Evolutionary conservation across 2,797 vertebrate genomes (phyloP).

Genomic region (Emydoidea blandingii): DNA sequence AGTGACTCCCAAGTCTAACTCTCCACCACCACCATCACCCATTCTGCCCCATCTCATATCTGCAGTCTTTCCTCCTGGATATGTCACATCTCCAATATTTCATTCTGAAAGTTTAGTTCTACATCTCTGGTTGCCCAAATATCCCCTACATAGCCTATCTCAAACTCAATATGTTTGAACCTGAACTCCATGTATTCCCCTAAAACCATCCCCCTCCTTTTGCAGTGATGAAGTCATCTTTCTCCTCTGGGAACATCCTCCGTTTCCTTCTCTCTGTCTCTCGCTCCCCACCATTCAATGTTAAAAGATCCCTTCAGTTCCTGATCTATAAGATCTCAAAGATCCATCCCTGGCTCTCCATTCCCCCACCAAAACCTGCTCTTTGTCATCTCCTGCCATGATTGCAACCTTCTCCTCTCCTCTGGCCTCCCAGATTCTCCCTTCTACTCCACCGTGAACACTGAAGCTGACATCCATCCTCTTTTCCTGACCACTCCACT

Average conservation of each 20-base stretch:
- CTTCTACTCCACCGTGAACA: background rate
- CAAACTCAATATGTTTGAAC: background rate
- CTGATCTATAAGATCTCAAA: background rate
- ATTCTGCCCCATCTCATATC: too few species aligned
- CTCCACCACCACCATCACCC: too few species aligned
- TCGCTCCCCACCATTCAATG: background rate
- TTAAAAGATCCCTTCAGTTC: background rate
- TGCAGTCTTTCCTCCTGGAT: too few species aligned
- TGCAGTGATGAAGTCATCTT: background rate
- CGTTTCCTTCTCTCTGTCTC: background rate
- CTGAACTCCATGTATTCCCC: background rate
- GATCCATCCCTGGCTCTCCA: background rate
- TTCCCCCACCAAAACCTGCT: background rate
- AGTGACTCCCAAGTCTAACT: too few species aligned
- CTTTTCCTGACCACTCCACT: background rate
- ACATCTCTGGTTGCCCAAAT: background rate
- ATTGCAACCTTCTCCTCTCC: background rate
- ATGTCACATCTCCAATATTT: too few species aligned
- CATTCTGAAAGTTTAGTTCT: background rate
- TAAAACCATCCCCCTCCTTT: background rate
- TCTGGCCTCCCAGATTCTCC: background rate
- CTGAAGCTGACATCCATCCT: background rate
- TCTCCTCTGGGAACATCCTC: background rate
- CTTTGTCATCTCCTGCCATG: fast-evolving
- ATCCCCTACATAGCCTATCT: background rate